A percentile compares a stretch with the other conserved stretches of the same genome.
phyloP scores from a whole-genome alignment of 2,888 invertebrate genomes.

The Notodonta ziczac region DNA sequence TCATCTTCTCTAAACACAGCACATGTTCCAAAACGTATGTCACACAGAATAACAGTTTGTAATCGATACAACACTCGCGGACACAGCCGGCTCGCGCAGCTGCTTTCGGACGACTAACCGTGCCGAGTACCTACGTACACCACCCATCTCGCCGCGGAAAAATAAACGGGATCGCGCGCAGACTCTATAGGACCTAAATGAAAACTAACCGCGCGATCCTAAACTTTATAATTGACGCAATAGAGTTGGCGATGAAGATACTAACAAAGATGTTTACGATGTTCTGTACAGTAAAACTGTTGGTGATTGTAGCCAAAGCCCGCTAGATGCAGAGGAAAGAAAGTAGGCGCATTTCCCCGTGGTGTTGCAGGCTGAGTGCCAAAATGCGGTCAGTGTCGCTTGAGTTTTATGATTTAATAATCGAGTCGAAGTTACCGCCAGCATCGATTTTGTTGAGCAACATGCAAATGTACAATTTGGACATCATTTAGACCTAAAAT shows the following conservation, averaged over 20 bases:
- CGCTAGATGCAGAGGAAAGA: conserved; percentile 76
- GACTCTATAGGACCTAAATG: conserved; percentile 56
- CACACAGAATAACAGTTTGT: conserved; percentile 34
- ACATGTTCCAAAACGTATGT: conserved; percentile 62
- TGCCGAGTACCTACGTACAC: conserved; percentile 23
- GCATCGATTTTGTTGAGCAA: conserved; percentile 27
- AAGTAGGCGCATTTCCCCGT: conserved; percentile 78
- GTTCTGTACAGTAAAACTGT: conserved; percentile 31
- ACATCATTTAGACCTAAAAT: background rate
- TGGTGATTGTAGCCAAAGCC: conserved; percentile 54
- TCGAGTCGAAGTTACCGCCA: conserved; percentile 34
- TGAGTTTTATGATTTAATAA: conserved; percentile 56
- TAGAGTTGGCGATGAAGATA: conserved; percentile 34
- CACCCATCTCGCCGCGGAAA: conserved; percentile 57
- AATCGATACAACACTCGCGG: conserved; percentile 28
- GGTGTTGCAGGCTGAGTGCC: conserved; percentile 62
- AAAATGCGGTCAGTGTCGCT: conserved; percentile 69
- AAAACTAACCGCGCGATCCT: conserved; percentile 39
- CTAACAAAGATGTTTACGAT: conserved; percentile 46
- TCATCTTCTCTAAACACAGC: conserved; percentile 73
- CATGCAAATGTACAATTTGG: conserved; percentile 11
- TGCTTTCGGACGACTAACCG: conserved; percentile 62
- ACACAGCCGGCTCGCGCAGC: conserved; percentile 52
- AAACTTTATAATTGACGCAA: conserved; percentile 29
- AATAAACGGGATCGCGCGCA: conserved; percentile 68